phyloP scores from a whole-genome alignment of 2,113 vertebrate species.

The Melanerpes formicivorus region DNA sequence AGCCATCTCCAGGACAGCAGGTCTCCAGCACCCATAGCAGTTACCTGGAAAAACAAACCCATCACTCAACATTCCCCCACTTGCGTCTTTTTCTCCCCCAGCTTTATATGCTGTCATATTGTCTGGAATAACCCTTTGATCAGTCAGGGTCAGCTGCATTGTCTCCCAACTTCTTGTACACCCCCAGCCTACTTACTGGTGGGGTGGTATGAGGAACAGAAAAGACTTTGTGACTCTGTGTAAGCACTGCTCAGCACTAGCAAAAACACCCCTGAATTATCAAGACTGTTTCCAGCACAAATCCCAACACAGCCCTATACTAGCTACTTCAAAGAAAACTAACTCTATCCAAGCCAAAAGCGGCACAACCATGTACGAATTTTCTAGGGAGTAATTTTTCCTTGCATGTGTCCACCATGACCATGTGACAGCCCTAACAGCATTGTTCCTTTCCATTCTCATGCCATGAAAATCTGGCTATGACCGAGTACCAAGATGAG shows the following conservation, averaged over 20 bases:
- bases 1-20: neutral
- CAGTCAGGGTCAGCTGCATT: neutral
- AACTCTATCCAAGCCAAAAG: neutral
- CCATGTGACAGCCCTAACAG: neutral
- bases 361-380: neutral
- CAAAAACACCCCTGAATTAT: too few species aligned
- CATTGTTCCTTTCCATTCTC: neutral
- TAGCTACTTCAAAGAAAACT: too few species aligned
- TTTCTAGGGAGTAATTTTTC: neutral
- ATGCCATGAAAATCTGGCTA: neutral
- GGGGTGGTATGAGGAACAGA: neutral
- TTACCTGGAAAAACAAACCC: neutral
- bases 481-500: neutral
- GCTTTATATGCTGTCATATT: neutral
- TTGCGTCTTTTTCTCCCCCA: neutral
- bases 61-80: too few species aligned
- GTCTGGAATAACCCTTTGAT: neutral
- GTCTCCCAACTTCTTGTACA: neutral
- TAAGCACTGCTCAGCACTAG: neutral
- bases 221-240: too few species aligned
- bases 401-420: neutral
- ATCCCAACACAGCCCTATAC: neutral
- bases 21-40: accelerated
- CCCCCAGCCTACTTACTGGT: neutral
- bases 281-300: too few species aligned